Percentiles rank a stretch among this genome's conserved stretches.
phyloP scores from a whole-genome alignment of 2,888 invertebrate genomes.

The Drosophila nigritarsus region DNA sequence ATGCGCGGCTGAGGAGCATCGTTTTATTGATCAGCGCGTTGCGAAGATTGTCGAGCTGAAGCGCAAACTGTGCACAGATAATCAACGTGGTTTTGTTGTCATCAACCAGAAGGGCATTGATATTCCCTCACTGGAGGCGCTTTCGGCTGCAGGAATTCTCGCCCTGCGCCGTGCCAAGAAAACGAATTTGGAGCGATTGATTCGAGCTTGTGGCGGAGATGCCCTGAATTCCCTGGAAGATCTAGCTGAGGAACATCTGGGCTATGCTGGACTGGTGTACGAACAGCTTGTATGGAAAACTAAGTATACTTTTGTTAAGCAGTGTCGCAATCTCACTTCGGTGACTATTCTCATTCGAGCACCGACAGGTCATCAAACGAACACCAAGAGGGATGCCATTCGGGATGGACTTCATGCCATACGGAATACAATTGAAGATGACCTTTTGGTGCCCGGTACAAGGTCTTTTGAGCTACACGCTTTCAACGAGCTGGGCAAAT shows the following conservation, averaged over 20 bases:
- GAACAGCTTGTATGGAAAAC: conserved; percentile 99
- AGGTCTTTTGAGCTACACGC: conserved; percentile 97
- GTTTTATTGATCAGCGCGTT: conserved; percentile 97
- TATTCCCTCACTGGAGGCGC: conserved; percentile 96
- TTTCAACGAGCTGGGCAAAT: conserved; percentile 91
- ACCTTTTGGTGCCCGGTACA: conserved; percentile 96
- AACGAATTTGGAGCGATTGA: conserved; percentile 98
- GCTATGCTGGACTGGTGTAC: conserved; percentile 97
- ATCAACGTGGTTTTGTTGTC: conserved; percentile 94
- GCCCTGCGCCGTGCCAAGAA: conserved; percentile 97
- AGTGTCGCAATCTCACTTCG: conserved; percentile 96
- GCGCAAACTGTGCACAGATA: conserved; percentile 94
- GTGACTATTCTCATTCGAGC: conserved; percentile 98
- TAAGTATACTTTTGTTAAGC: conserved; percentile 98
- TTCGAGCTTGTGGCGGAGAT: conserved; percentile 96
- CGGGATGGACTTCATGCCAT: conserved; percentile 97
- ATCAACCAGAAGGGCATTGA: conserved; percentile 99
- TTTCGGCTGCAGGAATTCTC: conserved; percentile 98
- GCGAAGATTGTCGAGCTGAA: conserved; percentile 96
- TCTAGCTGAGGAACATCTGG: conserved; percentile 93
- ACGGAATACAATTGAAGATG: conserved; percentile 97
- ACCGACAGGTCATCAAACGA: conserved; percentile 96
- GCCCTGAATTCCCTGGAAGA: conserved; percentile 98
- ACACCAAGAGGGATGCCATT: conserved; percentile 98
- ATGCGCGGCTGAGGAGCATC: conserved; percentile 95